These are phyloP conservation scores for Drosophila anomelani DNA, from an alignment of 2,888 invertebrate genomes.

Conservation along the genomic window DNA sequence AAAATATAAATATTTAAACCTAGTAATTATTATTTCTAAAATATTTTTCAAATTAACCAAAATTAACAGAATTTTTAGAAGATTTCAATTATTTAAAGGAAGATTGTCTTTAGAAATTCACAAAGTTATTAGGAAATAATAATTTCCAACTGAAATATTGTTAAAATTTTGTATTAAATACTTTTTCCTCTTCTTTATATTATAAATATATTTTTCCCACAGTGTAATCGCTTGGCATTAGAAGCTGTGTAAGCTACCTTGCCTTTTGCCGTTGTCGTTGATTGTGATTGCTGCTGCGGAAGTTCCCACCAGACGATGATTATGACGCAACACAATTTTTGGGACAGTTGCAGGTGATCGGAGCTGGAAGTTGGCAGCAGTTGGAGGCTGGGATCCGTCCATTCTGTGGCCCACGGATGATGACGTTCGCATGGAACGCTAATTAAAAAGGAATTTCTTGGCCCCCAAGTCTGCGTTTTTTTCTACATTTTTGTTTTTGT, in stretches of 20 bases:
- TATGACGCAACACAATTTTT: slow-evolving; percentile 76
- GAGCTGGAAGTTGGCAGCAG: slow-evolving; percentile 14
- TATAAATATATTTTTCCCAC: background rate
- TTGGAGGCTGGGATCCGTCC: slow-evolving; percentile 18
- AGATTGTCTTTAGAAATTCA: background rate
- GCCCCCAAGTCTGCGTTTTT: slow-evolving; percentile 12
- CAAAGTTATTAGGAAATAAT: background rate
- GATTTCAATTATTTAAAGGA: background rate
- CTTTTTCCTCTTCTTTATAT: background rate
- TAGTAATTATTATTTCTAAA: background rate
- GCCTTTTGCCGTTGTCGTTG: slow-evolving; percentile 13
- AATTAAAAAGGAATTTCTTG: slow-evolving; percentile 71
- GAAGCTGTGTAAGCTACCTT: slow-evolving; percentile 34
- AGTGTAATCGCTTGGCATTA: slow-evolving; percentile 44
- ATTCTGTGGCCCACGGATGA: slow-evolving; percentile 11
- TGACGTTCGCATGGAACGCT: slow-evolving; percentile 53
- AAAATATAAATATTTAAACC: background rate
- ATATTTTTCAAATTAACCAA: background rate
- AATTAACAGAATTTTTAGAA: background rate
- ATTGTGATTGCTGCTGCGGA: slow-evolving; percentile 57
- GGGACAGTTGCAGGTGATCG: slow-evolving; percentile 49
- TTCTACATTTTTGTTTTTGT: slow-evolving; percentile 13
- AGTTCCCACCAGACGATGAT: slow-evolving; percentile 69
- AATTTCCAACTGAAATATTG: background rate
- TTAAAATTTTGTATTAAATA: background rate